Evolutionary conservation across 2,888 invertebrate species (phyloP).

Genomic region (Rhodophaea formosa): DNA sequence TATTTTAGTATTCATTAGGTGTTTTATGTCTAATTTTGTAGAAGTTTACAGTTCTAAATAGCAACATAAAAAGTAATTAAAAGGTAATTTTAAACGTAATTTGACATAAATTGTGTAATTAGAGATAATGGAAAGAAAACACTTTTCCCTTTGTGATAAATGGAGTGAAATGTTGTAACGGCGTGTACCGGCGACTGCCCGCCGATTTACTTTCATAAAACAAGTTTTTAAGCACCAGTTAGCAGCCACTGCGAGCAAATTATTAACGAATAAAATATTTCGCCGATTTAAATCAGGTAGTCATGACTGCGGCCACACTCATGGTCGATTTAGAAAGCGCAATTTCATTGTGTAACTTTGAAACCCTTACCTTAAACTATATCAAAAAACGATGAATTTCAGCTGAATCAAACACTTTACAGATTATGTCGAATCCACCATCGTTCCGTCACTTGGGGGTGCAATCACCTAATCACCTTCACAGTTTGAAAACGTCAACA

Average conservation of each 20-base stretch:
- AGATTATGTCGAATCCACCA: constrained; percentile 72
- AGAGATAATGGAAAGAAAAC: constrained; percentile 33
- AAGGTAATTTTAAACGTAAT: constrained; percentile 15
- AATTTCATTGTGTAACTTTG: constrained; percentile 59
- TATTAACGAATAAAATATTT: constrained; percentile 48
- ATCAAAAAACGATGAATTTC: constrained; percentile 48
- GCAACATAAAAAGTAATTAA: constrained; percentile 9
- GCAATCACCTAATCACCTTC: constrained; percentile 68
- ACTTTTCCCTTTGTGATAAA: constrained; percentile 46
- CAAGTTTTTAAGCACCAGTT: constrained; percentile 50
- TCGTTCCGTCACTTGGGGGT: constrained; percentile 64
- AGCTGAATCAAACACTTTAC: constrained; percentile 58
- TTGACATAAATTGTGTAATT: constrained; percentile 33
- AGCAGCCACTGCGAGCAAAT: constrained; percentile 32
- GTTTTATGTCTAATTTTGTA: not conserved
- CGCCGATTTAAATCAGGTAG: constrained; percentile 51
- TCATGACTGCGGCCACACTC: constrained; percentile 71
- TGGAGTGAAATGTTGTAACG: constrained; percentile 61
- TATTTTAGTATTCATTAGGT: constrained; percentile 5
- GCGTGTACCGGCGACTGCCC: constrained; percentile 34
- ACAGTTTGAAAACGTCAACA: constrained; percentile 48
- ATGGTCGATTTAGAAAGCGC: constrained; percentile 78
- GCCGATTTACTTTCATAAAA: constrained; percentile 64
- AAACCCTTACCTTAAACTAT: constrained; percentile 61
- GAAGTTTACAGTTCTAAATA: not conserved